Evolutionary conservation across 92 coral and sea anemone genomes (phyloP), one percentile per base, ranked within the genome.

Genomic region (Parazoanthus darwini): DNA sequence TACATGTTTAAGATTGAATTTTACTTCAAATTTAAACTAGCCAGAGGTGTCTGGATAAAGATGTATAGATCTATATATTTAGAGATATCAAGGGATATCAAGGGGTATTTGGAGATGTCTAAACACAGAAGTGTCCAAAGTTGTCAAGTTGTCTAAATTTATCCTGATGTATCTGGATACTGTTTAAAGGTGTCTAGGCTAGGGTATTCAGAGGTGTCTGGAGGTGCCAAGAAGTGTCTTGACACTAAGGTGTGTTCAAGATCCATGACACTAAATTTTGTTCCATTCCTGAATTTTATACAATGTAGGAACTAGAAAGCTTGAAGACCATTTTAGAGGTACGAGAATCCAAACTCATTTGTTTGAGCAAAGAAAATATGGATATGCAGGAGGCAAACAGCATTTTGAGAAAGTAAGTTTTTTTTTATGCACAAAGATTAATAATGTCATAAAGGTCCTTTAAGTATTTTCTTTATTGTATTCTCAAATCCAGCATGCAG

Each of bases 331-430:
- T 97, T 63, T 92, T 97, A 50, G 92, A 97, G 88, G 98, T 95
- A 1, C 93, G 99, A 50, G 98, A 97, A 79, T 91, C 85, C 54
- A 97, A 95, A 85, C 80, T 97, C 81, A 91, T 97, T 48, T 90
- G 86, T 77, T 82, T 97, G 42, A 97, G 99, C 85, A 97, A 95
- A 85, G 98, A 95, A 66, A 97, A 94, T 82, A 89, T 97, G 33
- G 94, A 97, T 87, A 84, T 94, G 5, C 97, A 97, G 78, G 99
- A 97, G 82, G 92, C 98, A 59, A 91, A 92, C 82, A 86, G 94
- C 25, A 91, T 97, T 56, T 88, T 97, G 7, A 94, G 96, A 86
- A 95, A 93, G 99, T 97, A 86, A 26, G 85, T 86, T 74, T 0
- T 11, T 0, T 1, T 0, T 29, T 29, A 29, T 63, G 72, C 23